Percentiles rank a stretch among this genome's conserved stretches.
These are phyloP conservation scores for Monopis laevigella DNA, from an alignment of 2,888 invertebrate species.

Conservation along the genomic window DNA sequence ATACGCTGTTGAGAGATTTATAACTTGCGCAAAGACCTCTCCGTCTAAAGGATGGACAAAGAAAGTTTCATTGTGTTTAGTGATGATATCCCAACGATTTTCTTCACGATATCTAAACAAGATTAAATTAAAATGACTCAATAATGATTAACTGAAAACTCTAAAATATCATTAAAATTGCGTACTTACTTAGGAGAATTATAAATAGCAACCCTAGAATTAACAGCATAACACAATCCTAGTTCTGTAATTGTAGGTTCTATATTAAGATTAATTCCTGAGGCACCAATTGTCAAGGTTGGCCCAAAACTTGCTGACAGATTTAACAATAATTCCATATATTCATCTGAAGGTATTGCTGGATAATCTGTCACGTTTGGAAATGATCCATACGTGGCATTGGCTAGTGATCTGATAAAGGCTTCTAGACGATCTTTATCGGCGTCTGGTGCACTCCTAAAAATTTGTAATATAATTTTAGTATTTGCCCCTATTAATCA, in stretches of 20 bases:
- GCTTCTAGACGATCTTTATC: slow-evolving; percentile 62
- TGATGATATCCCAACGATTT: slow-evolving; percentile 61
- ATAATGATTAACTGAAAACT: neutral
- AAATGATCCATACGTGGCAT: slow-evolving; percentile 70
- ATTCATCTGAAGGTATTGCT: slow-evolving; percentile 65
- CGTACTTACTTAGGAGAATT: slow-evolving; percentile 65
- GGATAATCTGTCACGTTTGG: slow-evolving; percentile 62
- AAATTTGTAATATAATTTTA: too few relatives aligned
- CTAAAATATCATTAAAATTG: neutral
- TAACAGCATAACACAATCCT: slow-evolving; percentile 75
- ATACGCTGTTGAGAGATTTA: slow-evolving; percentile 73
- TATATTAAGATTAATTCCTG: slow-evolving; percentile 57
- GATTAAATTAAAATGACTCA: neutral
- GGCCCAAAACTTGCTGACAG: slow-evolving; percentile 60
- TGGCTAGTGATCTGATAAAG: slow-evolving; percentile 66
- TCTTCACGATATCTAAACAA: slow-evolving; percentile 63
- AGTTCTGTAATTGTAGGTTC: slow-evolving; percentile 72
- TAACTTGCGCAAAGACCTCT: slow-evolving; percentile 79
- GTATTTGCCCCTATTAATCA: too few relatives aligned
- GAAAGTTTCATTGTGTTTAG: slow-evolving; percentile 48
- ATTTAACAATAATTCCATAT: slow-evolving; percentile 63
- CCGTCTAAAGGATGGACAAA: slow-evolving; percentile 77
- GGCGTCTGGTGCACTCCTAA: slow-evolving; percentile 34
- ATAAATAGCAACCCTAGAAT: slow-evolving; percentile 71
- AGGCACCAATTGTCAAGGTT: slow-evolving; percentile 60